Conservation (phyloP, 2,888 invertebrate genomes). For the Julus scandinavius region DNA sequence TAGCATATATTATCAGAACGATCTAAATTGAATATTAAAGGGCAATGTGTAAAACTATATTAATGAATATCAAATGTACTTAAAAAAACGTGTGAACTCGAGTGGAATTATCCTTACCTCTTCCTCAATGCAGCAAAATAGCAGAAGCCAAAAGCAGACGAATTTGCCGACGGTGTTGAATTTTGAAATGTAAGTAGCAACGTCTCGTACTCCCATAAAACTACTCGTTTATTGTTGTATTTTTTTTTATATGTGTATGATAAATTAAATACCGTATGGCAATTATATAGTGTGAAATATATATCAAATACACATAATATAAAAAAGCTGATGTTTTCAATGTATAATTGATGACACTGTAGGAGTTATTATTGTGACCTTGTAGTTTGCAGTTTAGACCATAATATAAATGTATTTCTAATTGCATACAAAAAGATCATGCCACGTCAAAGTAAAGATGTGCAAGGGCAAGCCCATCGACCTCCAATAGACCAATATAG, state of each 20-base stretch:
- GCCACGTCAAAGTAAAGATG: constrained; percentile 38
- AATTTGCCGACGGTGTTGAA: background rate
- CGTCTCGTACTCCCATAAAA: background rate
- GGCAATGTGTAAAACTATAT: background rate
- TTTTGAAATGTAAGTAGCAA: background rate
- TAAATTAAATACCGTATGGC: background rate
- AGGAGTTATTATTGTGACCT: no score
- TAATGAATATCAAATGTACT: background rate
- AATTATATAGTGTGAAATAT: background rate
- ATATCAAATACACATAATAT: no score
- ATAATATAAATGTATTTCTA: background rate
- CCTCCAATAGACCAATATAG: constrained; percentile 52
- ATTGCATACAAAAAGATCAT: constrained; percentile 1
- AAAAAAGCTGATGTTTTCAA: no score
- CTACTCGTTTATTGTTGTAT: background rate
- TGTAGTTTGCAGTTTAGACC: background rate
- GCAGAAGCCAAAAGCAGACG: background rate
- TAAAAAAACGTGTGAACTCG: background rate
- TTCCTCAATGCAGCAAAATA: background rate
- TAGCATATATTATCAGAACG: background rate
- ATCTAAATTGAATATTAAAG: background rate
- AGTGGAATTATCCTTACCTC: background rate
- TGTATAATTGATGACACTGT: no score
- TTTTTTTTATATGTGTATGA: background rate
- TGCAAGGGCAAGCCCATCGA: constrained; percentile 6